A percentile compares a stretch with the other conserved stretches of the same genome.
Evolutionary conservation across 1,140 invertebrate genomes (phyloP).

Genomic region (Hypothenemus hampei): DNA sequence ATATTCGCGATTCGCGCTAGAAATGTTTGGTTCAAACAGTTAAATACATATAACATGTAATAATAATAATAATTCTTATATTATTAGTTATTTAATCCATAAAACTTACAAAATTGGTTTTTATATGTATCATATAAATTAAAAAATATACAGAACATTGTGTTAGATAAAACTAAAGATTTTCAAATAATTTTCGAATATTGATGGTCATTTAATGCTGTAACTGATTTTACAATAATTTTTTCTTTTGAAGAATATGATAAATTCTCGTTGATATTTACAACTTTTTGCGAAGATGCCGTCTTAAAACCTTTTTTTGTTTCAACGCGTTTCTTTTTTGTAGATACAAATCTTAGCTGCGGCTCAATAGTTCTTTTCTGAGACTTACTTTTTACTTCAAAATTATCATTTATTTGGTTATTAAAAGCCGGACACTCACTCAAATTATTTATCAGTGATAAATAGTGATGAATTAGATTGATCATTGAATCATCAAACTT

Average conservation of each 20-base stretch:
- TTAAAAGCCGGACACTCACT: not conserved
- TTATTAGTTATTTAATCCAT: too few relatives aligned
- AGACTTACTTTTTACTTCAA: not conserved
- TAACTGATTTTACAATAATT: too few relatives aligned
- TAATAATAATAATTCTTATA: too few relatives aligned
- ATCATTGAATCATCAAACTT: not conserved
- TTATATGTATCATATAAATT: too few relatives aligned
- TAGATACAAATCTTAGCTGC: constrained; percentile 1
- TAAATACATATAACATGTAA: too few relatives aligned
- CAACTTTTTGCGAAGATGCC: not conserved
- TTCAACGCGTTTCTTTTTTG: not conserved
- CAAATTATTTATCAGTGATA: not conserved
- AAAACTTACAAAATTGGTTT: too few relatives aligned
- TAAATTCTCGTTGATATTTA: not conserved
- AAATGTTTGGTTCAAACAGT: too few relatives aligned
- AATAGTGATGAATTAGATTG: not conserved
- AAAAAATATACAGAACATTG: too few relatives aligned
- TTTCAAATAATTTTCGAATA: too few relatives aligned
- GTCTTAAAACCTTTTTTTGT: not conserved
- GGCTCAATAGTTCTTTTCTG: not conserved
- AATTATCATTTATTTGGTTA: not conserved
- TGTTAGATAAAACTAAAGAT: too few relatives aligned
- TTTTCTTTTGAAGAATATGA: not conserved
- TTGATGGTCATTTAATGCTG: too few relatives aligned
- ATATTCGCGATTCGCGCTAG: too few relatives aligned